Evolutionary conservation across 2,888 invertebrate species (phyloP), one percentile per base, ranked within the genome.

Genomic region (Colletes collaris): DNA sequence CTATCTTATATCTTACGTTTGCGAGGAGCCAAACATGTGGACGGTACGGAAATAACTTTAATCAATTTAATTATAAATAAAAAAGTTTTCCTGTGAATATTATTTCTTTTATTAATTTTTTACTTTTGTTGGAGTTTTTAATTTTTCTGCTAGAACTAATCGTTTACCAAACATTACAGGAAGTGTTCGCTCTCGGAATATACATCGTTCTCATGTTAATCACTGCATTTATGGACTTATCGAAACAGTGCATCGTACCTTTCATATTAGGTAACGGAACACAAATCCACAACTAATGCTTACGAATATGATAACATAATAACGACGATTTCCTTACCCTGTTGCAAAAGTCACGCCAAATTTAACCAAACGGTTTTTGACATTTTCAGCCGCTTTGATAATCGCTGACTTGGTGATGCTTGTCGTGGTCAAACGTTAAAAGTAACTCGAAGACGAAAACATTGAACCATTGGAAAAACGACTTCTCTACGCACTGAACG

Each of bases 131-230:
- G 44, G 44, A 46, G 10, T 10, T 8, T 7, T 7, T 46, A 7
- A 46, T 46, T 8, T 46, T 10, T 3, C 8, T 46, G 8, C 10
- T 46, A 8, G 44, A 44, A 44, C 7, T 44, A 46, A 46, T 10
- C 44, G 10, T 10, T 7, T 46, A 2, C 1, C 44, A 8, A 46
- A 60, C 27, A 46, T 46, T 13, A 62, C 13, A 62, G 60, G 60
- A 62, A 62, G 60, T 11, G 10, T 46, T 62, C 13, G 60, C 60
- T 62, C 27, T 62, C 13, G 60, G 60, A 62, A 19, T 62, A 19
- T 62, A 62, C 13, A 27, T 27, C 13, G 46, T 2, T 27, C 5
- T 62, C 46, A 19, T 11, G 1, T 62, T 62, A 46, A 7, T 46
- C 46, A 49, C 46, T 13, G 60, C 46, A 11, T 27, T 62, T 19